These are phyloP conservation scores for Tychaedon coryphoeus DNA, from an alignment of 2,113 vertebrate genomes.

Conservation along the genomic window DNA sequence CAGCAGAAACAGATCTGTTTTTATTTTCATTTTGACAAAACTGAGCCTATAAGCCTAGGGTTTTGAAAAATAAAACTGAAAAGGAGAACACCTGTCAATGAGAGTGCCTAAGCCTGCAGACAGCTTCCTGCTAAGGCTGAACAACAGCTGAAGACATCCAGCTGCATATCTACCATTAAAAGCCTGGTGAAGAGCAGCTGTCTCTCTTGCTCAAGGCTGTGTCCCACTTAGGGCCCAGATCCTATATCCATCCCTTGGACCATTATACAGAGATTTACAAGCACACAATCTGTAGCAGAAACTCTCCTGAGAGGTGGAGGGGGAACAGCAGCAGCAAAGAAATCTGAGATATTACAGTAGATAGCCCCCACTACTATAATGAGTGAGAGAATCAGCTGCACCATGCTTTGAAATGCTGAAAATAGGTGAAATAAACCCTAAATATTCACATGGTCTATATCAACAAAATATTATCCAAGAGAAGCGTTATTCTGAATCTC, in stretches of 20 bases:
- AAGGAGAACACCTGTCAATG: rapidly evolving
- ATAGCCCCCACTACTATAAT: not conserved
- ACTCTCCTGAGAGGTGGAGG: not conserved
- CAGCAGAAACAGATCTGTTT: not conserved
- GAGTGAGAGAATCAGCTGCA: not conserved
- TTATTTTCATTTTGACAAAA: not conserved
- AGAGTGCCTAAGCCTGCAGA: not conserved
- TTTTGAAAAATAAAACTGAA: not conserved
- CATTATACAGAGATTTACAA: rapidly evolving
- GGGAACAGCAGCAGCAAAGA: not conserved
- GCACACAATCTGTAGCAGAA: not conserved
- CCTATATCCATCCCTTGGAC: not conserved
- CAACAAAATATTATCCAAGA: not conserved
- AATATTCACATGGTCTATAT: not conserved
- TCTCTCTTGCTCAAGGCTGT: not conserved
- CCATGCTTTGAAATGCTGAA: not conserved
- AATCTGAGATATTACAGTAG: not conserved
- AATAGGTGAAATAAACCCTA: not conserved
- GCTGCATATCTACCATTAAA: not conserved
- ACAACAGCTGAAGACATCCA: not conserved
- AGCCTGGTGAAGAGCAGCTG: not conserved
- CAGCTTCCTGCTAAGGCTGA: not conserved
- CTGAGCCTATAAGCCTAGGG: not conserved
- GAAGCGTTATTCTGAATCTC: not conserved
- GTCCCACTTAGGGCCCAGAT: not conserved